Percentiles rank a stretch among this genome's conserved stretches.
Evolutionary conservation across 2,888 invertebrate genomes (phyloP).

Genomic region (Pammene aurita): DNA sequence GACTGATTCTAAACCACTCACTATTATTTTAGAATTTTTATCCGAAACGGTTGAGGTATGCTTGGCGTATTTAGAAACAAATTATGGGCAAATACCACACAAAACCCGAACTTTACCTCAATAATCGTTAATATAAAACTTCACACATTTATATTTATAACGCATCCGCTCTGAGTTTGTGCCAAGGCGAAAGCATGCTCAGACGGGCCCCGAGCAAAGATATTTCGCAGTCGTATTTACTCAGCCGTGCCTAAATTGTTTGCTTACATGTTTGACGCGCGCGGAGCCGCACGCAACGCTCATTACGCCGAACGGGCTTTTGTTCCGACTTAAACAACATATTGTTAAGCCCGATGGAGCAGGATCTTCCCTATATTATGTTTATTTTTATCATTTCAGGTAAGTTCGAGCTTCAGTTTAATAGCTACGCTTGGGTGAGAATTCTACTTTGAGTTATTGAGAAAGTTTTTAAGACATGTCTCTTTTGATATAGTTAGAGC

Average conservation of each 20-base stretch:
- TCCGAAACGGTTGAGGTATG: no score
- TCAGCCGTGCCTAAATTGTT: constrained; percentile 83
- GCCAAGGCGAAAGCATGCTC: constrained; percentile 47
- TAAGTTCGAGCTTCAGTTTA: constrained; percentile 71
- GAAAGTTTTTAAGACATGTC: constrained; percentile 43
- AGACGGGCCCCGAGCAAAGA: constrained; percentile 73
- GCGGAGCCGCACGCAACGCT: constrained; percentile 78
- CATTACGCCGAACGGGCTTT: constrained; percentile 78
- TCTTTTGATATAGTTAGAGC: constrained; percentile 44
- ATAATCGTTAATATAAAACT: constrained; percentile 30
- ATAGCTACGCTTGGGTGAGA: constrained; percentile 70
- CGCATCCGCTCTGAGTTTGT: constrained; percentile 27
- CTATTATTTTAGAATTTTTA: no score
- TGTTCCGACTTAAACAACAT: constrained; percentile 79
- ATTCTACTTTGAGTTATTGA: constrained; percentile 66
- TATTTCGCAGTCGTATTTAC: constrained; percentile 81
- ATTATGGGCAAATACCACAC: constrained; percentile 9
- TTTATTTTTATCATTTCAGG: constrained; percentile 80
- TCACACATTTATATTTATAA: constrained; percentile 18
- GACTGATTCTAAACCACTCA: no score
- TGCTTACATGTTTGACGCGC: constrained; percentile 83
- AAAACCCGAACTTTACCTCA: constrained; percentile 11
- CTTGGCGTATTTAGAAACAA: constrained; percentile 3
- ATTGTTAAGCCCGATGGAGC: constrained; percentile 77
- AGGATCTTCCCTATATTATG: constrained; percentile 70